A percentile compares a stretch with the other conserved stretches of the same genome.
Evolutionary conservation across 1,140 invertebrate species (phyloP).

Genomic region (Whitmania pigra): DNA sequence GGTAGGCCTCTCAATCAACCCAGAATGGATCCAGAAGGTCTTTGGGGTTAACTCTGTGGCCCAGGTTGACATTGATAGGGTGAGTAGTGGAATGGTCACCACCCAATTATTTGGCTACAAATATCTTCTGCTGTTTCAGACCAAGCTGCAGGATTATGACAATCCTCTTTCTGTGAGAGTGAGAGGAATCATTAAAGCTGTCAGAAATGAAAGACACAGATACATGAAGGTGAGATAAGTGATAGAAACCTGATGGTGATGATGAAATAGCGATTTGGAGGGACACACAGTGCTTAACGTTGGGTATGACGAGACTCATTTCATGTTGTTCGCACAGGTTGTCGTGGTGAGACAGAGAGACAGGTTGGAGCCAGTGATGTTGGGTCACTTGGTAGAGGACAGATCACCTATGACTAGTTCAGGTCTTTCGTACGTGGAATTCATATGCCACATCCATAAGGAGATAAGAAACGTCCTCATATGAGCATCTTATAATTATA

Average conservation of each 20-base stretch:
- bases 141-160: conserved; percentile 61
- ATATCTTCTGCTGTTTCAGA: conserved; percentile 34
- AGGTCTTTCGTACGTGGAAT: conserved; percentile 82
- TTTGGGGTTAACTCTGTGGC: conserved; percentile 70
- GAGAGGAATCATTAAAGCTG: conserved; percentile 54
- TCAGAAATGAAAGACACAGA: conserved; percentile 58
- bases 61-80: conserved; percentile 70
- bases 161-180: conserved; percentile 65
- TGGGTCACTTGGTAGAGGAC: conserved; percentile 90
- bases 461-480: conserved; percentile 63
- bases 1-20: conserved; percentile 64
- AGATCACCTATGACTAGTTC: conserved; percentile 55
- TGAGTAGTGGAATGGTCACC: conserved; percentile 28
- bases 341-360: conserved; percentile 82
- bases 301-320: no score
- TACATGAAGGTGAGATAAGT: conserved; percentile 61
- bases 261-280: no score
- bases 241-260: no score
- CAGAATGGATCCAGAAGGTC: conserved; percentile 62
- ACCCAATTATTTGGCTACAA: neutral
- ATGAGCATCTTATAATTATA: neutral
- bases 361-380: conserved; percentile 82
- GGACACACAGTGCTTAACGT: no score
- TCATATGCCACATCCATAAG: conserved; percentile 96
- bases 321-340: conserved; percentile 53